Percentiles rank a stretch among this genome's conserved stretches.
Conservation (phyloP, 2,113 vertebrate genomes). For the Rhombomys opimus region DNA sequence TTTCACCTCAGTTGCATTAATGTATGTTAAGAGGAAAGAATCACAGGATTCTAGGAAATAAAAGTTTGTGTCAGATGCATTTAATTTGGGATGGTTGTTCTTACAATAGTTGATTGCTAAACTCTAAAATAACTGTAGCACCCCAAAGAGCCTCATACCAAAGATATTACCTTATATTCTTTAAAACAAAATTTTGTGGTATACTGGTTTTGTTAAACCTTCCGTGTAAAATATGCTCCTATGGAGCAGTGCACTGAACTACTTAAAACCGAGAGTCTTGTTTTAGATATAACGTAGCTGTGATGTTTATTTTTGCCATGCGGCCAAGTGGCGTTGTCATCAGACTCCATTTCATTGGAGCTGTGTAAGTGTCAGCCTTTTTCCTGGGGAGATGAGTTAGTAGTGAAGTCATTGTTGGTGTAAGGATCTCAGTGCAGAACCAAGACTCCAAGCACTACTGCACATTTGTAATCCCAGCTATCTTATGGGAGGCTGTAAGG, state of each 20-base stretch:
- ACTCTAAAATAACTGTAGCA: neutral
- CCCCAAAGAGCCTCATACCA: neutral
- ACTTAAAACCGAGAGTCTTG: neutral
- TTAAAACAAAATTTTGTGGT: neutral
- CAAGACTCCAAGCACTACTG: neutral
- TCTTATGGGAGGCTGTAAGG: neutral
- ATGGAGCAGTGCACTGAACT: neutral
- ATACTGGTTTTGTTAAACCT: neutral
- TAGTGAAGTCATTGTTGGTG: neutral
- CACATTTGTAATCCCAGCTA: neutral
- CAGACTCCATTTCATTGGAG: neutral
- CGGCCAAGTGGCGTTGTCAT: neutral
- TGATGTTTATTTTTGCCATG: neutral
- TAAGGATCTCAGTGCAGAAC: neutral
- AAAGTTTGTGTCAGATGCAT: neutral
- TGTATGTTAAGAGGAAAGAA: neutral
- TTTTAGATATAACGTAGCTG: neutral
- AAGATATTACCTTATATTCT: neutral
- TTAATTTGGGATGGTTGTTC: neutral
- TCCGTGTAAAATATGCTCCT: neutral
- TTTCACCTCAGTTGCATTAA: neutral
- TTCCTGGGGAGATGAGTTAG: neutral
- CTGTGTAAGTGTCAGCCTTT: neutral
- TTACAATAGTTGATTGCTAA: constrained; percentile 21
- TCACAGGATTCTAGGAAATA: neutral